Evolutionary conservation across 1,140 invertebrate species (phyloP).

Genomic region (Mylabris phalerata): DNA sequence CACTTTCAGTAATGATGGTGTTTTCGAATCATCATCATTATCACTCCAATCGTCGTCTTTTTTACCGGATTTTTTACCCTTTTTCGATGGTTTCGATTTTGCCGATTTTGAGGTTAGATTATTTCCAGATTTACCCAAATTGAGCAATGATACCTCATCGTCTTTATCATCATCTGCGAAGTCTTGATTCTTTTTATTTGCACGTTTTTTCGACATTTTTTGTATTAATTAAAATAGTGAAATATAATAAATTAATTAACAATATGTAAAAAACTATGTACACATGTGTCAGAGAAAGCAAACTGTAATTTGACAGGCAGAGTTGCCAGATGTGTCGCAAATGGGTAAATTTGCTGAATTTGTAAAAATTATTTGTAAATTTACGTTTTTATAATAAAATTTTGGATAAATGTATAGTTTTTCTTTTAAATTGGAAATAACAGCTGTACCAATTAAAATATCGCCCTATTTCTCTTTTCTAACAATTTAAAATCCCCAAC

Average conservation of each 20-base stretch:
- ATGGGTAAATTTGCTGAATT: too few species aligned
- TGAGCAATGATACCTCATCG: constrained; percentile 39
- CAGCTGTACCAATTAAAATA: too few species aligned
- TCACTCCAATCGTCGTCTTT: constrained; percentile 48
- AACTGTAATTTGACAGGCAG: too few species aligned
- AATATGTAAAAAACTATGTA: background rate
- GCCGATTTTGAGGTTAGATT: constrained; percentile 45
- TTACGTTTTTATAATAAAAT: too few species aligned
- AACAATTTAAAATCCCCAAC: too few species aligned
- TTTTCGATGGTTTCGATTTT: constrained; percentile 39
- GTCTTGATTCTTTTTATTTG: constrained; percentile 54
- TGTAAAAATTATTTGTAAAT: too few species aligned
- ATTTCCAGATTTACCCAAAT: constrained; percentile 37
- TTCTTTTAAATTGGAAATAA: too few species aligned
- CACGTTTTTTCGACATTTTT: constrained; percentile 55
- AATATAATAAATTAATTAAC: background rate
- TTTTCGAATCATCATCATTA: constrained; percentile 43
- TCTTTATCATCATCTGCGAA: constrained; percentile 50
- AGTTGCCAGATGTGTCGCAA: too few species aligned
- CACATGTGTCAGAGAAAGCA: too few species aligned
- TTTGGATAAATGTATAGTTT: too few species aligned
- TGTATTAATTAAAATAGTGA: background rate
- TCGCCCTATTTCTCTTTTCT: too few species aligned
- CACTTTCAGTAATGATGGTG: constrained; percentile 19
- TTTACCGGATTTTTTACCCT: constrained; percentile 45